Evolutionary conservation across 2,113 vertebrate genomes (phyloP), one percentile per base, ranked within the genome.

Genomic region (Ophiodon elongatus): DNA sequence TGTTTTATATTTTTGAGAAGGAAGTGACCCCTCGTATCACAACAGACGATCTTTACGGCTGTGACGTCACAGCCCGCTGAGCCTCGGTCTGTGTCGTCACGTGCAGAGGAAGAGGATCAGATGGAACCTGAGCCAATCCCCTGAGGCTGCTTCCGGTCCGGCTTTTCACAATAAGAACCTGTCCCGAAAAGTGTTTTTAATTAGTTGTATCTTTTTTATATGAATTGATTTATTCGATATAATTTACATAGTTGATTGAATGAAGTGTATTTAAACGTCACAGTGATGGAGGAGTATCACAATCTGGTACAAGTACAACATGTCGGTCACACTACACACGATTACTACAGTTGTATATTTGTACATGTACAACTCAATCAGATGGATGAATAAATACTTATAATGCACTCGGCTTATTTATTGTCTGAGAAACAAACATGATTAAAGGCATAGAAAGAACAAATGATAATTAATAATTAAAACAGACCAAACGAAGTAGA

Each of bases 11-110:
- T 54, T 54, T 54, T 54, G 8, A 23, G 50, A 54, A 8, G 50
- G 21, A 17, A 54, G 62, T 65, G 37, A 65, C 37, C 41, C 35
- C n/a, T 83, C 80, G 0, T 0, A 0, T 0, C 0, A 43, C 0
- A 1, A 23, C 6, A 56, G 6, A 85, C 56, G 4, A 78, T 70
- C 83, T 82, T 13, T 54, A 13, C 10, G 0, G 0, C 0, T 27
- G 21, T 84, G 41, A 84, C 89, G 80, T 87, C 74, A 85, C 60
- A 19, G 11, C 27, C 50, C 7, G 13, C 41, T 47, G 31, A 75
- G 43, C 59, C 19, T 17, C 19, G 19, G 8, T 15, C 14, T 14
- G 56, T 60, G 74, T 52, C 72, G 64, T 79, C 73, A 76, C 19
- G 62, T 47, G 29, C 76, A 64, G 6, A 66, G 35, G 37, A 37